Percentiles rank a stretch among this genome's conserved stretches.
Evolutionary conservation across 2,888 invertebrate species (phyloP).

Genomic region (Mythimna impura): DNA sequence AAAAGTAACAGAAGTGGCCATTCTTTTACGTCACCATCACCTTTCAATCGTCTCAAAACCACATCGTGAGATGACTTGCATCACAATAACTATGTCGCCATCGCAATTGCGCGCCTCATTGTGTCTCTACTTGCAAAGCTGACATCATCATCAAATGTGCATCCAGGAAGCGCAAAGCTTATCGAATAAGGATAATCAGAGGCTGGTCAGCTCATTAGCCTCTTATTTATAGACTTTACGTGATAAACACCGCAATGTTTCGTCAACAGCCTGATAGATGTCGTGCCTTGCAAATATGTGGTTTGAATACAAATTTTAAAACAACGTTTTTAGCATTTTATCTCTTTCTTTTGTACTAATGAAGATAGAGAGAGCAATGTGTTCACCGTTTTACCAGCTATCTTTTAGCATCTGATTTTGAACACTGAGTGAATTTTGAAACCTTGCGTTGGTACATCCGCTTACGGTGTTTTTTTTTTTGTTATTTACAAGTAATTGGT

Average conservation of each 20-base stretch:
- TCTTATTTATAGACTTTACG: constrained; percentile 81
- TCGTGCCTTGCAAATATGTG: constrained; percentile 69
- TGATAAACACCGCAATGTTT: constrained; percentile 76
- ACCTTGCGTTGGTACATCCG: constrained; percentile 54
- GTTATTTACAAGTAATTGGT: constrained; percentile 44
- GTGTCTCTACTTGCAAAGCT: constrained; percentile 25
- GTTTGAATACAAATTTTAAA: constrained; percentile 73
- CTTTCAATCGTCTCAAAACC: neutral
- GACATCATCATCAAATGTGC: constrained; percentile 55
- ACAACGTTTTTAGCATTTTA: constrained; percentile 31
- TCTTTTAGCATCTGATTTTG: constrained; percentile 57
- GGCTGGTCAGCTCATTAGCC: constrained; percentile 69
- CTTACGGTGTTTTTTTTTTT: constrained; percentile 49
- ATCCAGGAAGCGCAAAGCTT: constrained; percentile 54
- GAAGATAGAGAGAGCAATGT: constrained; percentile 49
- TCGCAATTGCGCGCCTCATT: constrained; percentile 15
- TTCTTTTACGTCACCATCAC: neutral
- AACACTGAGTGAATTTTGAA: constrained; percentile 63
- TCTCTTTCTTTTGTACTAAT: constrained; percentile 48
- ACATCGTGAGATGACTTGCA: constrained; percentile 1
- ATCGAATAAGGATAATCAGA: constrained; percentile 64
- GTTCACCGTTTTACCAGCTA: constrained; percentile 58
- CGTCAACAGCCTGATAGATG: constrained; percentile 79
- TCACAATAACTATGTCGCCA: neutral
- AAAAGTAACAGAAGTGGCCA: neutral